Conservation (phyloP, 2,113 vertebrate genomes). For the Pseudopodoces humilis region DNA sequence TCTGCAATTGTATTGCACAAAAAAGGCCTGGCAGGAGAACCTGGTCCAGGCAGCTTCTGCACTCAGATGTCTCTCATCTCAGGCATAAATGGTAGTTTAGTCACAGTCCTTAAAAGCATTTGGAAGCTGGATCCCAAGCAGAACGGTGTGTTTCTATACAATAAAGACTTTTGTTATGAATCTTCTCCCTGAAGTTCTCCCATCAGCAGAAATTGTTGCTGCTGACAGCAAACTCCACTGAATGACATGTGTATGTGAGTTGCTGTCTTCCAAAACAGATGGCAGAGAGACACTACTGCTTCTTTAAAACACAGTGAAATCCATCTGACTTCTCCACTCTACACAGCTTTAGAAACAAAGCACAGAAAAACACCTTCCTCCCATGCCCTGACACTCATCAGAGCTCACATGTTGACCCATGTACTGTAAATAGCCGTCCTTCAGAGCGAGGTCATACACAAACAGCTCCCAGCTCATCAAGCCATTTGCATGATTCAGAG, state of each 20-base stretch:
- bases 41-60: background rate
- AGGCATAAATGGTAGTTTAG: background rate
- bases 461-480: background rate
- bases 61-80: background rate
- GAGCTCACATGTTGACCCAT: background rate
- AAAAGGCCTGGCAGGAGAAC: background rate
- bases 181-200: constrained; percentile 16
- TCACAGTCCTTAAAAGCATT: background rate
- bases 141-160: constrained; percentile 1
- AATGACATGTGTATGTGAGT: background rate
- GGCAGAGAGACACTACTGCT: constrained; percentile 12
- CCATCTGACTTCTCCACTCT: background rate
- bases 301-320: background rate
- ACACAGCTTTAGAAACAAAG: background rate
- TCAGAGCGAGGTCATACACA: constrained; percentile 1
- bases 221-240: background rate
- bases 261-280: constrained; percentile 15
- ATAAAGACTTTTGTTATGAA: background rate
- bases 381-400: background rate
- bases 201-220: constrained; percentile 35
- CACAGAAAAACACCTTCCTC: background rate
- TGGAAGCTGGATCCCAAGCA: background rate
- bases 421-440: constrained; percentile 34
- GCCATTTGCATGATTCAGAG: background rate
- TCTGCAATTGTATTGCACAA: background rate